Percentiles rank a stretch among this genome's conserved stretches.
Evolutionary conservation across 2,797 vertebrate species (phyloP).

Genomic region (Stomatorhinus walkeri): DNA sequence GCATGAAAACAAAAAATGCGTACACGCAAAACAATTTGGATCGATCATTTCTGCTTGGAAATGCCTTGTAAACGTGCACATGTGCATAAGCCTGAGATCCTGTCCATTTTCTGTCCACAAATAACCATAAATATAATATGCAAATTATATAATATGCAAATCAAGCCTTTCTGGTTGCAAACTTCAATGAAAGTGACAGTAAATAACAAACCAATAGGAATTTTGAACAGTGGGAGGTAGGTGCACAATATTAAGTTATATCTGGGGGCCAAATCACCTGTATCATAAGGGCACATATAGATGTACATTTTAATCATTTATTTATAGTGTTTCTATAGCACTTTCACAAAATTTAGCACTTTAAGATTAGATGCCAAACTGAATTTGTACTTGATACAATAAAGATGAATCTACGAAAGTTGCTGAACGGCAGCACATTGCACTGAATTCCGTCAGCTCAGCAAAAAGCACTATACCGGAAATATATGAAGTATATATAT

Average conservation of each 20-base stretch:
- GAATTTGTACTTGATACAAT: background rate
- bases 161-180: background rate
- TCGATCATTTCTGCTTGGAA: background rate
- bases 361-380: background rate
- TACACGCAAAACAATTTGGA: background rate
- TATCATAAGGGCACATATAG: background rate
- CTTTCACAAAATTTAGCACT: background rate
- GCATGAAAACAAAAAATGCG: background rate
- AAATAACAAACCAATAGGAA: background rate
- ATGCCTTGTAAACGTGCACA: background rate
- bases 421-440: too few relatives aligned
- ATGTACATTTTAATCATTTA: background rate
- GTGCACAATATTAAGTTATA: background rate
- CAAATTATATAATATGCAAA: background rate
- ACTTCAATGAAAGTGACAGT: background rate
- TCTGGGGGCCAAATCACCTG: background rate
- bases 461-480: background rate
- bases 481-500: background rate
- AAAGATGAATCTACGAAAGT: background rate
- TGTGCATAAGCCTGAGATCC: background rate
- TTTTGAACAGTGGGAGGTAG: background rate
- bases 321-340: background rate
- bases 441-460: too few relatives aligned
- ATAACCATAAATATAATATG: background rate
- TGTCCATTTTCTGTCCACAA: background rate